Evolutionary conservation across 2,113 vertebrate genomes (phyloP).

Genomic region (Cavia porcellus): DNA sequence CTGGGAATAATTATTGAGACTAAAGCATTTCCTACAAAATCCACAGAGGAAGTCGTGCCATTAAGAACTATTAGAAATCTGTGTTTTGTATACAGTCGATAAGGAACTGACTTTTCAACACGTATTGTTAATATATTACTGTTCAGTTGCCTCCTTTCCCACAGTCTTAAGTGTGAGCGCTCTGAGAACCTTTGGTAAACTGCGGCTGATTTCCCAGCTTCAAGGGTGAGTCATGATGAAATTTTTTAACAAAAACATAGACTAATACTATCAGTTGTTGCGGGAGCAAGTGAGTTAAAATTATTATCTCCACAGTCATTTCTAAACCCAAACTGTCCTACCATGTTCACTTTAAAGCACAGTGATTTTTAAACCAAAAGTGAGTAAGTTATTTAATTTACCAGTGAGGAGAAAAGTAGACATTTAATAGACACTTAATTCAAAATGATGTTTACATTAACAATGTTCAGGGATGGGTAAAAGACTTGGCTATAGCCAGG

Average conservation of each 20-base stretch:
- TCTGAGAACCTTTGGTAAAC: conserved; percentile 52
- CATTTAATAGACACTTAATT: conserved; percentile 26
- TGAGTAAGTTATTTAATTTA: conserved; percentile 6
- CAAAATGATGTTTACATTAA: conserved; percentile 21
- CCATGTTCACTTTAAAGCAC: neutral
- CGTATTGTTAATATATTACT: conserved; percentile 66
- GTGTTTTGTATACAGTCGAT: conserved; percentile 68
- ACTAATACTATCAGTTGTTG: conserved; percentile 9
- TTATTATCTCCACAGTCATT: conserved; percentile 15
- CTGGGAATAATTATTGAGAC: conserved; percentile 74
- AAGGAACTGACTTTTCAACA: conserved; percentile 74
- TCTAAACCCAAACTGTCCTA: conserved; percentile 47
- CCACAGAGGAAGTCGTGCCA: conserved; percentile 72
- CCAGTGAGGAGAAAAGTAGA: neutral
- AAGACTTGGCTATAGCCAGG: neutral
- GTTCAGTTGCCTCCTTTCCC: conserved; percentile 64
- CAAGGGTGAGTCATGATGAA: conserved; percentile 55
- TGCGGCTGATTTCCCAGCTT: conserved; percentile 59
- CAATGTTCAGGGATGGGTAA: neutral
- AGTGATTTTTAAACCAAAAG: conserved; percentile 43
- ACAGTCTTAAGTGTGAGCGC: conserved; percentile 53
- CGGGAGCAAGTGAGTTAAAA: conserved; percentile 23
- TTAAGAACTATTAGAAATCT: conserved; percentile 73
- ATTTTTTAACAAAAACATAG: conserved; percentile 46
- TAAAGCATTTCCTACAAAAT: conserved; percentile 78